Percentiles rank a stretch among this genome's conserved stretches.
phyloP scores from a whole-genome alignment of 2,888 invertebrate genomes.

The Ochropleura plecta region DNA sequence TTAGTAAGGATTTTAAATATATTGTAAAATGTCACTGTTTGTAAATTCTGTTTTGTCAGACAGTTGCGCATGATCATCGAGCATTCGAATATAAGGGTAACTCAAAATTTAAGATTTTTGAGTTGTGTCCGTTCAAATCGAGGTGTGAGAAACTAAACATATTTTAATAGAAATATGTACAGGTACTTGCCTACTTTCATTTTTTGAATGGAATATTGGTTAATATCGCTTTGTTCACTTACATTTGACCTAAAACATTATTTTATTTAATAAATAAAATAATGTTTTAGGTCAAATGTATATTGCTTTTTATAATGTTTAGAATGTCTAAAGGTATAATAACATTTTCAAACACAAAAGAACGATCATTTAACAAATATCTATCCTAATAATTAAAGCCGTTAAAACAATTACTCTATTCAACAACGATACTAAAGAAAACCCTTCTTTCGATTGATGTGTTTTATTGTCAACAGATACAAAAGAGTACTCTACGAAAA shows the following conservation, averaged over 20 bases:
- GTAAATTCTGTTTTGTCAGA: too few relatives aligned
- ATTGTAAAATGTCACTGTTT: too few relatives aligned
- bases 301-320: slow-evolving; percentile 24
- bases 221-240: slow-evolving; percentile 14
- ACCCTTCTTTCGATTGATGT: slow-evolving; percentile 29
- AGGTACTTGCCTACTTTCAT: slow-evolving; percentile 16
- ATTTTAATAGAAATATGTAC: slow-evolving; percentile 31
- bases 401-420: slow-evolving; percentile 29
- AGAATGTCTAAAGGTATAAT: slow-evolving; percentile 18
- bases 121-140: too few relatives aligned
- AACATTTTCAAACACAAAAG: slow-evolving; percentile 33
- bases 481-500: slow-evolving; percentile 42
- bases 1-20: too few relatives aligned
- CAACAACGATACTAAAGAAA: slow-evolving; percentile 31
- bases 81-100: too few relatives aligned
- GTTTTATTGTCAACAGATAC: slow-evolving; percentile 39
- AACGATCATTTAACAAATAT: slow-evolving; percentile 38
- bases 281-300: too few relatives aligned
- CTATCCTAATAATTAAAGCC: slow-evolving; percentile 29
- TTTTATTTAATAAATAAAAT: too few relatives aligned
- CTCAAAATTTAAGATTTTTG: too few relatives aligned
- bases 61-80: too few relatives aligned
- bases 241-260: slow-evolving; percentile 7
- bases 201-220: slow-evolving; percentile 4
- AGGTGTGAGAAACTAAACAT: background rate